A percentile compares a stretch with the other conserved stretches of the same genome.
phyloP scores from a whole-genome alignment of 2,888 invertebrate species.

The Eupelmus urozonus region DNA sequence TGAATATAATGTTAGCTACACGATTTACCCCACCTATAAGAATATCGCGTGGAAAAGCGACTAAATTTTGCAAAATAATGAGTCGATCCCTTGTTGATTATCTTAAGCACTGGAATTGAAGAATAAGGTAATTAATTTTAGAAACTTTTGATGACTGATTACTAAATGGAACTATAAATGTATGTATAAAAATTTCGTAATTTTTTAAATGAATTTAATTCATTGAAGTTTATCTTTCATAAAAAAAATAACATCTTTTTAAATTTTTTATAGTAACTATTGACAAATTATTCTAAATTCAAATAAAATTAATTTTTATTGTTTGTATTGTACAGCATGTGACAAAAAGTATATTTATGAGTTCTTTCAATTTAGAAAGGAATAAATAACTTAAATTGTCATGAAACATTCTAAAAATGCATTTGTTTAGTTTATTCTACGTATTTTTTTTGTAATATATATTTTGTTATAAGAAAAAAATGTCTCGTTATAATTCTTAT shows the following conservation, averaged over 20 bases:
- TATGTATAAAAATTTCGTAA: slow-evolving; percentile 17
- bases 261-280: neutral
- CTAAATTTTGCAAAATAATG: slow-evolving; percentile 63
- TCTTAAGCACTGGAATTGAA: slow-evolving; percentile 60
- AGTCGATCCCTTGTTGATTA: slow-evolving; percentile 63
- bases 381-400: neutral
- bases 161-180: neutral
- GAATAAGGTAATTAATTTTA: slow-evolving; percentile 29
- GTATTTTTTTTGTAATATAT: slow-evolving; percentile 16
- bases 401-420: neutral
- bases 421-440: slow-evolving; percentile 2
- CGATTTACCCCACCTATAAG: slow-evolving; percentile 67
- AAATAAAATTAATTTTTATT: neutral
- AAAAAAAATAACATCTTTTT: neutral
- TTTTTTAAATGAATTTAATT: neutral
- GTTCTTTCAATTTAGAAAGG: neutral
- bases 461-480: slow-evolving; percentile 23
- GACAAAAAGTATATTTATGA: neutral
- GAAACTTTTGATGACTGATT: slow-evolving; percentile 20
- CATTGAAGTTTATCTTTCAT: slow-evolving; percentile 11
- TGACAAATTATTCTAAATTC: neutral
- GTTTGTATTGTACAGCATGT: neutral
- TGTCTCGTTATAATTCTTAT: neutral
- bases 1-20: slow-evolving; percentile 61
- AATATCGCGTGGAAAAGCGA: slow-evolving; percentile 40